These are phyloP conservation scores for Phalanger gymnotis DNA, from an alignment of 2,797 vertebrate species.

Conservation along the genomic window DNA sequence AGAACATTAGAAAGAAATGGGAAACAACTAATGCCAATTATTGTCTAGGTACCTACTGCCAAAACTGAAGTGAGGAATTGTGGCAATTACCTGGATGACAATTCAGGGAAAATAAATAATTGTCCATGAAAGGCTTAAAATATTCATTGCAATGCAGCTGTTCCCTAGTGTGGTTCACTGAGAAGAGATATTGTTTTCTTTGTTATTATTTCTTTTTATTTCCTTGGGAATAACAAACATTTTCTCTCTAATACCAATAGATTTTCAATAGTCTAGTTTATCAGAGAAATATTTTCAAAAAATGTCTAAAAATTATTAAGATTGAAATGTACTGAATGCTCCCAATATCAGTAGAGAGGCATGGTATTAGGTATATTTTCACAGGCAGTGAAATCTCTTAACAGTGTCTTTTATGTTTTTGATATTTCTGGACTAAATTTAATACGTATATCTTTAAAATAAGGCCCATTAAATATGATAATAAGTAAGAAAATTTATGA, in stretches of 20 bases:
- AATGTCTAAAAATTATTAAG: slow-evolving; percentile 1
- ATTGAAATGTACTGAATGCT: not conserved
- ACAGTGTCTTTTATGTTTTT: not conserved
- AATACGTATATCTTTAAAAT: slow-evolving; percentile 24
- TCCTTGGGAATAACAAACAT: not conserved
- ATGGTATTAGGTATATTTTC: slow-evolving; percentile 14
- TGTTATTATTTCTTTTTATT: not conserved
- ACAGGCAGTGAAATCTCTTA: not conserved
- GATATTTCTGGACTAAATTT: slow-evolving; percentile 23
- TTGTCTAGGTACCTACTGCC: not conserved
- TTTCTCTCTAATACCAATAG: not conserved
- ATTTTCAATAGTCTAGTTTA: not conserved
- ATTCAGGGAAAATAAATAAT: not conserved
- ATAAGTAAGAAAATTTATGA: slow-evolving; percentile 28
- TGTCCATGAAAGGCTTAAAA: not conserved
- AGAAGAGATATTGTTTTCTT: slow-evolving; percentile 17
- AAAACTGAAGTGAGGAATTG: not conserved
- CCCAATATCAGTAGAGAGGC: not conserved
- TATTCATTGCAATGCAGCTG: not conserved
- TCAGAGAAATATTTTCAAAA: slow-evolving; percentile 37
- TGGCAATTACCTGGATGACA: not conserved
- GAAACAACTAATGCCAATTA: not conserved
- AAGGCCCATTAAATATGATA: slow-evolving; percentile 11
- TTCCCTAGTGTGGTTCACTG: not conserved
- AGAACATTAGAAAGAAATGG: not conserved